These are phyloP conservation scores for Rousettus leschenaultii DNA, from an alignment of 2,113 vertebrate species.

Conservation along the genomic window DNA sequence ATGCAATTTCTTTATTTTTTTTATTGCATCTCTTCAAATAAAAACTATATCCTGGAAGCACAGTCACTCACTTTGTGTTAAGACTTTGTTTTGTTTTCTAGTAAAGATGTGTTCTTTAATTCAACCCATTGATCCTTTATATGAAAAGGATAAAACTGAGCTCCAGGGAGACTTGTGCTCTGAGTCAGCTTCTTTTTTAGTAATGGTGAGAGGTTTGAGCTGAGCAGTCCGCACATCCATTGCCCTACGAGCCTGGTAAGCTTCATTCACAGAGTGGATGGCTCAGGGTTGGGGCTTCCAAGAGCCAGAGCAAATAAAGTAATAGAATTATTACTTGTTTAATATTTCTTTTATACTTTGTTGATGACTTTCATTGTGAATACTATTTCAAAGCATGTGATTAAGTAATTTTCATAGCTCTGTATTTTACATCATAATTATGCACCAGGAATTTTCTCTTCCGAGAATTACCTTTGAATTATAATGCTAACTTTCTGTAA, in stretches of 20 bases:
- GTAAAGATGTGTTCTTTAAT: neutral
- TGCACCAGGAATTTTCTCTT: constrained; percentile 38
- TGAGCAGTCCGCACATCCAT: neutral
- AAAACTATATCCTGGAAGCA: neutral
- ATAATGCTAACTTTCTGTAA: constrained; percentile 48
- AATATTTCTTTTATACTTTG: neutral
- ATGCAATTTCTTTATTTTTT: neutral
- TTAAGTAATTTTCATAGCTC: constrained; percentile 57
- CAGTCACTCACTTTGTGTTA: neutral
- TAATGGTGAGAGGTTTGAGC: neutral
- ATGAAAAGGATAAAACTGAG: neutral
- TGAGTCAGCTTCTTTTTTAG: neutral
- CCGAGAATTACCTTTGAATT: constrained; percentile 48
- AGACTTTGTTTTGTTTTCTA: neutral
- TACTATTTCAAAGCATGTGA: constrained; percentile 42
- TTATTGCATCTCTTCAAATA: neutral
- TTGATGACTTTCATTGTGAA: constrained; percentile 18
- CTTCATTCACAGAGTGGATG: neutral
- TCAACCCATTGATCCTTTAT: neutral
- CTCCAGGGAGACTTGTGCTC: neutral
- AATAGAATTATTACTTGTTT: neutral
- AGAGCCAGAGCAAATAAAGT: neutral
- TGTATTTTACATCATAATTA: constrained; percentile 63
- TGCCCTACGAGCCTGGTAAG: neutral
- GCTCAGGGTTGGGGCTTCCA: neutral